Conservation (phyloP, 2,797 vertebrate genomes). For the Trachurus trachurus region DNA sequence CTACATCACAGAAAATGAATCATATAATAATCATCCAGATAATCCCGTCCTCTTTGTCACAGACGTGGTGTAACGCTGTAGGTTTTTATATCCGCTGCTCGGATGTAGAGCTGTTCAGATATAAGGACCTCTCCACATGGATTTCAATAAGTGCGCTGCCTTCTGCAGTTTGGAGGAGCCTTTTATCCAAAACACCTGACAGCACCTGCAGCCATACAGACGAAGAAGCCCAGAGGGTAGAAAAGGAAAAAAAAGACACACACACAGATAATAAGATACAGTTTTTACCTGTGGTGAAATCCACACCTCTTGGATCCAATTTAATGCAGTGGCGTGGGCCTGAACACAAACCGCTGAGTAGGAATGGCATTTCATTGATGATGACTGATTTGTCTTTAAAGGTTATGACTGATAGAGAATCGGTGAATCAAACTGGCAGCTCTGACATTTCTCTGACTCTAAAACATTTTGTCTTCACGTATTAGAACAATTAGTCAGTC, state of each 20-base stretch:
- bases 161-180: slow-evolving; percentile 47
- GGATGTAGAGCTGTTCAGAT: slow-evolving; percentile 50
- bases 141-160: slow-evolving; percentile 61
- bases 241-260: not conserved
- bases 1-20: not conserved
- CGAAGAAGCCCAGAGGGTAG: slow-evolving; percentile 30
- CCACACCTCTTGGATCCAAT: slow-evolving; percentile 7
- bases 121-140: slow-evolving; percentile 60
- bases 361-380: not conserved
- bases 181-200: slow-evolving; percentile 58
- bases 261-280: not conserved
- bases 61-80: not conserved
- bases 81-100: slow-evolving; percentile 42
- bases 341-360: not conserved
- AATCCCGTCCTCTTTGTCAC: slow-evolving; percentile 6
- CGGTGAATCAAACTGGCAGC: not conserved
- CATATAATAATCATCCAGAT: not conserved
- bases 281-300: not conserved
- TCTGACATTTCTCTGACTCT: not conserved
- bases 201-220: slow-evolving; percentile 42
- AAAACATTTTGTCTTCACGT: not conserved
- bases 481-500: not conserved
- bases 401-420: not conserved
- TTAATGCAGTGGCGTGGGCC: not conserved
- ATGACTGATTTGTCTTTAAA: not conserved